These are phyloP conservation scores for Pristionchus arcanus DNA, from an alignment of 2,888 invertebrate genomes.

Conservation along the genomic window DNA sequence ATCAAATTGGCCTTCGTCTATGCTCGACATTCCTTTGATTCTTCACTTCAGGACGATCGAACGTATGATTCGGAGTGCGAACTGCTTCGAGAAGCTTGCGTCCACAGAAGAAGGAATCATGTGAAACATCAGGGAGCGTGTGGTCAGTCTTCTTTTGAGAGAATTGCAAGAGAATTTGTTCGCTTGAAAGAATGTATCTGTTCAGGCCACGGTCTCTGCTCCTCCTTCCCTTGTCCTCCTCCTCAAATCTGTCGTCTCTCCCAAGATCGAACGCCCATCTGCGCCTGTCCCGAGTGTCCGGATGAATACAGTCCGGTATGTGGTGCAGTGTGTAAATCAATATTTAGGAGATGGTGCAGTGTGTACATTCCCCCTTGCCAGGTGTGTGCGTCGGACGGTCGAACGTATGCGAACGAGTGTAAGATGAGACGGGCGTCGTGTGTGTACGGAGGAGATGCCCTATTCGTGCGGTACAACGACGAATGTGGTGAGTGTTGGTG, in stretches of 20 bases:
- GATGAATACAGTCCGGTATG: constrained; percentile 81
- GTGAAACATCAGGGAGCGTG: constrained; percentile 82
- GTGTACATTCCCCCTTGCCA: constrained; percentile 38
- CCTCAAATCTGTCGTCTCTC: constrained; percentile 66
- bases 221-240: constrained; percentile 65
- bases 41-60: constrained; percentile 84
- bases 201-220: constrained; percentile 67
- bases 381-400: constrained; percentile 83
- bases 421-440: constrained; percentile 89
- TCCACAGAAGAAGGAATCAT: constrained; percentile 79
- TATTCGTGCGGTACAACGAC: constrained; percentile 47
- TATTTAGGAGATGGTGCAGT: constrained; percentile 84
- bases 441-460: constrained; percentile 66
- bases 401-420: constrained; percentile 88
- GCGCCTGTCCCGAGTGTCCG: constrained; percentile 88
- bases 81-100: constrained; percentile 83
- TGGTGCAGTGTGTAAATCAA: constrained; percentile 50
- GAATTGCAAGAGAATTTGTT: no score
- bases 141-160: constrained; percentile 79
- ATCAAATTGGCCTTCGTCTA: background rate
- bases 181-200: background rate
- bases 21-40: background rate
- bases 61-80: constrained; percentile 92
- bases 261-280: constrained; percentile 79
- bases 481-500: constrained; percentile 43